Percentiles rank a stretch among this genome's conserved stretches.
Evolutionary conservation across 2,888 invertebrate species (phyloP).

Genomic region (Gymnosoma rotundatum): DNA sequence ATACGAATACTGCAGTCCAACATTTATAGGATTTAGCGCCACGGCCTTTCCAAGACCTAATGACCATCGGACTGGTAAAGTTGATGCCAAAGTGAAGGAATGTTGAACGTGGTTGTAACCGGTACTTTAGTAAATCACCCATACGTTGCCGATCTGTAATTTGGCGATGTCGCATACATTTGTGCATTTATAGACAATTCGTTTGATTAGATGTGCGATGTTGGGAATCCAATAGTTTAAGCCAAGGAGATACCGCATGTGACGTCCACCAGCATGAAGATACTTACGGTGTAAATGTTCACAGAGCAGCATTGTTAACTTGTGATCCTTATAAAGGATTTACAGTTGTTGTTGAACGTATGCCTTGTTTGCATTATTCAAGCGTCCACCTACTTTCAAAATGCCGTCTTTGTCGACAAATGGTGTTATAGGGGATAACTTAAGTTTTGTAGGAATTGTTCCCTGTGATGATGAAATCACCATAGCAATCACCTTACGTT

Average conservation of each 20-base stretch:
- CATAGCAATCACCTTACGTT: constrained; percentile 3
- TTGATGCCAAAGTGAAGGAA: constrained; percentile 53
- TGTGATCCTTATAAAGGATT: constrained; percentile 19
- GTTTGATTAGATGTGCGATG: constrained; percentile 45
- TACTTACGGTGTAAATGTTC: constrained; percentile 2
- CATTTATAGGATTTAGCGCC: constrained; percentile 48
- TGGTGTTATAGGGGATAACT: constrained; percentile 12
- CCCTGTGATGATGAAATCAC: too few species aligned
- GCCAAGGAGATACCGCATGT: constrained; percentile 1
- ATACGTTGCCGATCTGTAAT: constrained; percentile 64
- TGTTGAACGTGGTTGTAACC: constrained; percentile 40
- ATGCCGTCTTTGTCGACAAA: constrained; percentile 18
- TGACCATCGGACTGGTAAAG: constrained; percentile 55
- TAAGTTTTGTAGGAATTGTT: not conserved
- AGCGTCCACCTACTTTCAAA: constrained; percentile 26
- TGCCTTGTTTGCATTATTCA: constrained; percentile 6
- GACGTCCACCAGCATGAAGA: constrained; percentile 11
- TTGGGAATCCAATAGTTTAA: constrained; percentile 45
- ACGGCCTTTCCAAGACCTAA: constrained; percentile 54
- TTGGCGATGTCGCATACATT: constrained; percentile 57
- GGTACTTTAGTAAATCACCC: constrained; percentile 62
- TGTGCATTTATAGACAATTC: constrained; percentile 52
- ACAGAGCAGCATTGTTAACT: not conserved
- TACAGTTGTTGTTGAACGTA: constrained; percentile 31
- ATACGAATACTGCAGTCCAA: constrained; percentile 59